phyloP scores from a whole-genome alignment of 2,113 vertebrate genomes.

The Donacobius atricapilla region DNA sequence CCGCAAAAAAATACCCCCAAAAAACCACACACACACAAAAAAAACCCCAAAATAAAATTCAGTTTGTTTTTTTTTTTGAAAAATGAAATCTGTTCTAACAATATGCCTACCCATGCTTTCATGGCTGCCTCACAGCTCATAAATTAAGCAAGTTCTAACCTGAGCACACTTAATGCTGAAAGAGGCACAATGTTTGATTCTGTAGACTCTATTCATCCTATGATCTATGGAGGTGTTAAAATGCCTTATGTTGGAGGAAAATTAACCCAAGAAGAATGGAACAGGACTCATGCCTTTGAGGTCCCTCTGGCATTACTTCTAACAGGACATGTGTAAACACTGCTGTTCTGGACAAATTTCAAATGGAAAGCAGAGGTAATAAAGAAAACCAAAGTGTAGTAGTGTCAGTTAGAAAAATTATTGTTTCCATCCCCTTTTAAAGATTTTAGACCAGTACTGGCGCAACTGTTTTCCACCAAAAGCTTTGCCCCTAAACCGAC shows the following conservation, averaged over 20 bases:
- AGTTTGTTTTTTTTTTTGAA: background rate
- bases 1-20: too few species aligned
- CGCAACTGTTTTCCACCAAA: background rate
- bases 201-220: background rate
- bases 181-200: constrained; percentile 11
- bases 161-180: background rate
- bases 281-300: constrained; percentile 23
- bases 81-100: background rate
- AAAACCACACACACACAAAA: too few species aligned
- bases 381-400: constrained; percentile 4
- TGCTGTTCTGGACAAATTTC: constrained; percentile 37
- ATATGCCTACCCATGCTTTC: background rate
- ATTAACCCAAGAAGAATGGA: constrained; percentile 23
- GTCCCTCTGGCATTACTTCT: constrained; percentile 25
- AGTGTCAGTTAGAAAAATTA: background rate
- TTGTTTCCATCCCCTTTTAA: background rate
- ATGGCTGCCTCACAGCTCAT: constrained; percentile 16
- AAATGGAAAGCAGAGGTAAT: background rate
- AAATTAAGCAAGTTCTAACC: constrained; percentile 38
- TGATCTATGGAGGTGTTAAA: constrained; percentile 22
- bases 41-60: background rate
- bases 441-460: background rate
- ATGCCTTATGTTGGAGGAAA: background rate
- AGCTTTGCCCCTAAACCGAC: background rate
- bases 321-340: constrained; percentile 18